phyloP scores from a whole-genome alignment of 2,797 vertebrate genomes.

The Pipistrellus pipistrellus region DNA sequence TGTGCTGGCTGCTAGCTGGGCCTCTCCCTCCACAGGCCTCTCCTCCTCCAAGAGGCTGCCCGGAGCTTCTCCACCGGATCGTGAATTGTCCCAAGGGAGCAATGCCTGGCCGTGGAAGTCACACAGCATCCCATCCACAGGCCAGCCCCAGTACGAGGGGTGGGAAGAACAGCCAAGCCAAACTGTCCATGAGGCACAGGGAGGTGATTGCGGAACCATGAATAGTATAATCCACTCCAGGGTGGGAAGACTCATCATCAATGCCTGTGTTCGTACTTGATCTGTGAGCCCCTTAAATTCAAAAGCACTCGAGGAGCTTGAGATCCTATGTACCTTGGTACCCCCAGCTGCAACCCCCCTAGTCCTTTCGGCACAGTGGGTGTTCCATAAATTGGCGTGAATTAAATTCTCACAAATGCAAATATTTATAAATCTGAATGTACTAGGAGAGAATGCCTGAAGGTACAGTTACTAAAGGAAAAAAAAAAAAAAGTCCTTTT shows the following conservation, averaged over 20 bases:
- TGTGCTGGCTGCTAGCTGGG: not conserved
- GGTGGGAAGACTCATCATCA: not conserved
- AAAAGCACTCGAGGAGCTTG: slow-evolving; percentile 25
- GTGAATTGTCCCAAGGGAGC: not conserved
- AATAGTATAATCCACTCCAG: not conserved
- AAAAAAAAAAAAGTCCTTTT: not conserved
- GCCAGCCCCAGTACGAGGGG: not conserved
- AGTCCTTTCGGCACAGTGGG: not conserved
- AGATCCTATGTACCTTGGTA: not conserved
- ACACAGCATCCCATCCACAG: not conserved
- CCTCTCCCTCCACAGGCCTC: not conserved
- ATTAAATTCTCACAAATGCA: slow-evolving; percentile 24
- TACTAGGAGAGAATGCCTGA: not conserved
- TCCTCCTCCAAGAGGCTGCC: not conserved
- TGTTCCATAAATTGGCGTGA: not conserved
- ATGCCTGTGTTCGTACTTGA: not conserved
- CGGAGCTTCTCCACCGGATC: not conserved
- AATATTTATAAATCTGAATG: not conserved
- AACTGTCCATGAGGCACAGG: not conserved
- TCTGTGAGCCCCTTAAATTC: not conserved
- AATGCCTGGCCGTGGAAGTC: not conserved
- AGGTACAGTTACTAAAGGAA: not conserved
- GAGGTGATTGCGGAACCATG: not conserved
- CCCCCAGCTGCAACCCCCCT: not conserved
- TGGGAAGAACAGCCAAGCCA: not conserved